phyloP scores from a whole-genome alignment of 2,797 vertebrate species.

The Bradypus variegatus region DNA sequence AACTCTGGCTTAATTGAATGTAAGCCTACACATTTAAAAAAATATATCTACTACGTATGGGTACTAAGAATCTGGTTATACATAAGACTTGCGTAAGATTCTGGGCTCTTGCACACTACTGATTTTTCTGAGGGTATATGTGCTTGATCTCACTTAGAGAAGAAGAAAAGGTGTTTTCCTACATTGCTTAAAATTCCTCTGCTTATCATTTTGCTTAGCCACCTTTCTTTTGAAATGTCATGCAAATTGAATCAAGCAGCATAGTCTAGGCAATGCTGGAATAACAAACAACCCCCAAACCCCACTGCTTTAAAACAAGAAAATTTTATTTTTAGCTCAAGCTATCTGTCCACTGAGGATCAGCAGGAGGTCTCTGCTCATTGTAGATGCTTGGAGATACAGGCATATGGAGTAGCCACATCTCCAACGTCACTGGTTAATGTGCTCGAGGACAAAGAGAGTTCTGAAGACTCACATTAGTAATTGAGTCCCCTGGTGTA shows the following conservation, averaged over 20 bases:
- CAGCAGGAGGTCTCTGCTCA: background rate
- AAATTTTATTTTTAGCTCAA: conserved; percentile 32
- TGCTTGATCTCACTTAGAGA: background rate
- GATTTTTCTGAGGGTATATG: background rate
- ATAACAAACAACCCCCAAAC: background rate
- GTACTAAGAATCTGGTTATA: background rate
- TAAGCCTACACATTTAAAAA: background rate
- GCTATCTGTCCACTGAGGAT: background rate
- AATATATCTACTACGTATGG: background rate
- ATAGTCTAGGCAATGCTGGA: conserved; percentile 21
- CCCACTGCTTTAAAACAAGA: conserved; percentile 1
- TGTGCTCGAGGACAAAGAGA: background rate
- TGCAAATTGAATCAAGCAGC: background rate
- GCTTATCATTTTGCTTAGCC: background rate
- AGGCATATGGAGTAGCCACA: background rate
- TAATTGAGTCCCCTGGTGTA: background rate
- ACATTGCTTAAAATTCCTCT: background rate
- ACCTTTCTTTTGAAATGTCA: conserved; percentile 20
- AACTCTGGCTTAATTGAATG: background rate
- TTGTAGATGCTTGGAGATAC: background rate
- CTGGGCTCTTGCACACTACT: background rate
- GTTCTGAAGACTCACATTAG: background rate
- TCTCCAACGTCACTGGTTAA: background rate
- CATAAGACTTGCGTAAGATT: background rate
- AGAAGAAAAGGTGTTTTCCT: background rate